Base-by-base conservation (phyloP, 2,113 vertebrate species). In the Vanacampus margaritifer region DNA sequence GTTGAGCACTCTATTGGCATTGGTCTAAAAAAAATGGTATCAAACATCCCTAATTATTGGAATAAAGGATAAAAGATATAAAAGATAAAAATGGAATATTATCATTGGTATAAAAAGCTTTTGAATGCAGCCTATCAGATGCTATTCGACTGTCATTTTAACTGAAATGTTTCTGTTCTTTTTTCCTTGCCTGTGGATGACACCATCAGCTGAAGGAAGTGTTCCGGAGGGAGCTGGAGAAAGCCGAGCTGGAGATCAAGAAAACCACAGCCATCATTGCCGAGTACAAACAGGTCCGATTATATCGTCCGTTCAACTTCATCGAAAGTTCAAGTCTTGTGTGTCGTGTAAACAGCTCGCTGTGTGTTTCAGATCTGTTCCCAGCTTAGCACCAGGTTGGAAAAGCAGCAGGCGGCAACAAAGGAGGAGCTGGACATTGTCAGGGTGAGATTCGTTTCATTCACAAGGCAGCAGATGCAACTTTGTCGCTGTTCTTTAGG, bases 261-360 rank as follows among this genome's bases (percentile, higher is more conserved):
- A 99, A 99, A 91, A 98, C 95, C 3, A 95, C 95, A 13, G 96
- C 96, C 5, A 99, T 99, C 90, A 99, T 99, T 68, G 92, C 95
- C 0, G 97, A 99, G 72, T 99, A 99, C 78, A 99, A 99, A 84
- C 97, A 99, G 95, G 96, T 98, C 8, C 12, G 68, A 12, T 2
- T 0, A 62, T 57, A 26, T 14, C 39, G 10, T 41, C 23, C n/a
- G 1, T 3, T 53, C 37, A 19, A 45, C 6, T n/a, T 5, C 12
- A 2, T 48, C n/a, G 23, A 8, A 17, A 36, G 26, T 39, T 74
- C 6, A 32, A 56, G 32, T 67, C 16, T 35, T 16, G 24, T 56
- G 23, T 65, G 14, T 48, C 24, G 32, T 59, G 23, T 48, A 60
- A 57, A 12, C 14, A 1, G 1, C 8, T 37, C n/a, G 72, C 26